phyloP scores from a whole-genome alignment of 2,797 vertebrate genomes.

The Eulemur albifrons region DNA sequence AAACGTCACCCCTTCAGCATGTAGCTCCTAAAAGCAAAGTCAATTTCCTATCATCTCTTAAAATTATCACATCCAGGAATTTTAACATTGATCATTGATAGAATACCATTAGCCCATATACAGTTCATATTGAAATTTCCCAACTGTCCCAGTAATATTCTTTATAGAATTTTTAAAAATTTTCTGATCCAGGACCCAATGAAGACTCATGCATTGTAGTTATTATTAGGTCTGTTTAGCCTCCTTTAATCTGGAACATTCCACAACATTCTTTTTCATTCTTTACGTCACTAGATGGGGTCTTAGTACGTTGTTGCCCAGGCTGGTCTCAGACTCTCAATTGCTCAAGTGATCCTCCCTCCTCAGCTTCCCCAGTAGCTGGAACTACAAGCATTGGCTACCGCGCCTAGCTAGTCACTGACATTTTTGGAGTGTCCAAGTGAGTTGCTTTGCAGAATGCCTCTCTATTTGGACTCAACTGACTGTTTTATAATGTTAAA shows the following conservation, averaged over 20 bases:
- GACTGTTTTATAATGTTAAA: constrained; percentile 14
- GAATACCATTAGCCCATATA: background rate
- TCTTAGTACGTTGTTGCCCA: background rate
- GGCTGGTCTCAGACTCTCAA: background rate
- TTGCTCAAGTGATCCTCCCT: background rate
- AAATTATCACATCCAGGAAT: background rate
- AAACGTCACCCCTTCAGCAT: background rate
- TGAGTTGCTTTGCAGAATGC: background rate
- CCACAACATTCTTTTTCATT: background rate
- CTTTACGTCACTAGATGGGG: background rate
- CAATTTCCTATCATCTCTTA: background rate
- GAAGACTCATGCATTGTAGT: background rate
- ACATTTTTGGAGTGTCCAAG: background rate
- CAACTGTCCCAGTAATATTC: background rate
- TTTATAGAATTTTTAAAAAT: background rate
- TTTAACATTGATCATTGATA: background rate
- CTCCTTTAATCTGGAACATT: background rate
- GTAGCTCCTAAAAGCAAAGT: background rate
- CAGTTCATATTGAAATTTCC: background rate
- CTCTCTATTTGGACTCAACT: background rate
- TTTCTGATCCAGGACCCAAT: background rate
- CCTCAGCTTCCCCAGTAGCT: background rate
- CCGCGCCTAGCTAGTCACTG: background rate
- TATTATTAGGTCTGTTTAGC: background rate
- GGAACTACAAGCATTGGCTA: background rate